These are phyloP conservation scores for Tenebrosternarchus preto DNA, from an alignment of 2,113 vertebrate genomes.

Conservation along the genomic window DNA sequence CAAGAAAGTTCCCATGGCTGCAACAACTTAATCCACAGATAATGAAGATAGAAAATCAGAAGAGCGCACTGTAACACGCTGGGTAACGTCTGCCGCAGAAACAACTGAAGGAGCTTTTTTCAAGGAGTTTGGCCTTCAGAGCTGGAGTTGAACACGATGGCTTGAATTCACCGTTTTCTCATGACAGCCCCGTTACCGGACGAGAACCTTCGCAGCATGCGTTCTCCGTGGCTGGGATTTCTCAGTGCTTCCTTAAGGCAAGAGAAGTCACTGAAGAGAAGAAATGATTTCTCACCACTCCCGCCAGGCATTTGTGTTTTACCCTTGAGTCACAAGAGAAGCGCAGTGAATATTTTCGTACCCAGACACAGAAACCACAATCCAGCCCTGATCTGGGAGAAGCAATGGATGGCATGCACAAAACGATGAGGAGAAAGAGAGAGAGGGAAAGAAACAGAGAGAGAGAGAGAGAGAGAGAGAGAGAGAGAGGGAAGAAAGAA, in stretches of 20 bases:
- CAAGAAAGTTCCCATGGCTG: conserved; percentile 62
- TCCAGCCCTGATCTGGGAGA: conserved; percentile 48
- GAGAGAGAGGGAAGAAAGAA: not conserved
- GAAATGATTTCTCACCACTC: not conserved
- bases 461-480: not conserved
- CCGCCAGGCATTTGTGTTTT: conserved; percentile 25
- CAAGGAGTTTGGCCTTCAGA: not conserved
- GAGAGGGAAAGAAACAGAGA: not conserved
- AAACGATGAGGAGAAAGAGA: not conserved
- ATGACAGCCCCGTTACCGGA: not conserved
- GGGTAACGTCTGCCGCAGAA: not conserved
- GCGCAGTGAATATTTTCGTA: conserved; percentile 46
- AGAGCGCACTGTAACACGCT: conserved; percentile 4
- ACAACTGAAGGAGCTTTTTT: conserved; percentile 28
- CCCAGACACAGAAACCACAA: conserved; percentile 51
- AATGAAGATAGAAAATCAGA: conserved; percentile 64
- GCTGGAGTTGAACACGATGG: not conserved
- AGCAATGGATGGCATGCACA: conserved; percentile 60
- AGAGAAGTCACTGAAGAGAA: not conserved
- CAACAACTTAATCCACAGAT: conserved; percentile 66
- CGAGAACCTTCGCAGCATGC: not conserved
- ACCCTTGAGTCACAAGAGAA: conserved; percentile 52
- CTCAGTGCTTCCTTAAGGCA: not conserved
- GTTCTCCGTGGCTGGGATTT: not conserved
- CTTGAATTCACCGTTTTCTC: not conserved